phyloP scores from a whole-genome alignment of 2,113 vertebrate genomes.

The Dasyurus viverrinus region DNA sequence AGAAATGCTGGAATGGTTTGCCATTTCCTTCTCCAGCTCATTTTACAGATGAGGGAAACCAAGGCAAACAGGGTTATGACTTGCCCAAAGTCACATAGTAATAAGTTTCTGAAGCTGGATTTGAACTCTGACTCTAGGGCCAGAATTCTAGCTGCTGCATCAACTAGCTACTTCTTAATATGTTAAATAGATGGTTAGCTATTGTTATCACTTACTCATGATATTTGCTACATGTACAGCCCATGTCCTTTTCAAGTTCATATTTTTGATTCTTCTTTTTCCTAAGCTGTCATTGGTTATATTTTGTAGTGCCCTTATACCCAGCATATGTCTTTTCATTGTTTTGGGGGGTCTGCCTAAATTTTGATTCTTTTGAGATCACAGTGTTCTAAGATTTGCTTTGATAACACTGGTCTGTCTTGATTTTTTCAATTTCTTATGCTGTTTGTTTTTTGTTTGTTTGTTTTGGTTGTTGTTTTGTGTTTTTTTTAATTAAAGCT shows the following conservation, averaged over 20 bases:
- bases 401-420: not conserved
- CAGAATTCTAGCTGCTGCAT: not conserved
- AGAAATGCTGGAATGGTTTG: too few relatives aligned
- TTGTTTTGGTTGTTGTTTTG: too few relatives aligned
- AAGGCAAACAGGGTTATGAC: not conserved
- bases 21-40: too few relatives aligned
- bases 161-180: not conserved
- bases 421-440: not conserved
- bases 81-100: not conserved
- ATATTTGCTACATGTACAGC: not conserved
- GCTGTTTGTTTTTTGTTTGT: not conserved
- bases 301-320: not conserved
- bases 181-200: not conserved
- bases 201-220: not conserved
- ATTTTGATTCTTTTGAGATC: not conserved
- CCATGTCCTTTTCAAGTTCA: not conserved
- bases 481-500: too few relatives aligned
- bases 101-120: not conserved
- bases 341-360: not conserved
- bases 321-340: not conserved
- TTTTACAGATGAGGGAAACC: too few relatives aligned
- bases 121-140: not conserved
- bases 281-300: not conserved
- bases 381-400: not conserved
- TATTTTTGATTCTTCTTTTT: not conserved